Evolutionary conservation across 1,140 invertebrate genomes (phyloP), one percentile per base, ranked within the genome.

Genomic region (Neodiprion fabricii): DNA sequence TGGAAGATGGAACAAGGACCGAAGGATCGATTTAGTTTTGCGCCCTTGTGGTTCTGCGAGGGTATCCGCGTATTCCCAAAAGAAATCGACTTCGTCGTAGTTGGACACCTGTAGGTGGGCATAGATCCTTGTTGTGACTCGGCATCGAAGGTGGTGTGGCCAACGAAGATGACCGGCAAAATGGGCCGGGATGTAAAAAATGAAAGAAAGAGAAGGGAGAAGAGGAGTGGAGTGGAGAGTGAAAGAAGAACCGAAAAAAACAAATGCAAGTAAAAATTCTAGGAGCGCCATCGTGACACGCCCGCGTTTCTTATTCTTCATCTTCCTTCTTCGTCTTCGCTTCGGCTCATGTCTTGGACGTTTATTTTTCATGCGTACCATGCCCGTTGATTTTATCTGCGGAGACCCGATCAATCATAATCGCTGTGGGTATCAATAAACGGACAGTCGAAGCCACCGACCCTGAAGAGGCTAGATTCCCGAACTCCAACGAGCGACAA

Each of bases 331-430:
- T 40, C 28, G 1, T 40, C 28, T 40, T 40, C 28, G 28, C 28
- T 40, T 40, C 28, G 5, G 2, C 5, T 40, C 2, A 5, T 40
- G 28, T 40, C 28, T 40, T 40, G 28, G 2, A 40, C 28, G 1
- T 40, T 5, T 40, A 40, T 40, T 40, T 40, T 40, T 40, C 28
- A 40, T 40, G 0, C 28, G 28, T 40, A 40, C 28, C 28, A 40
- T 40, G 28, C 28, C 53, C 53, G 11, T 14, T 61, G 53, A 61
- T 61, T 12, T 61, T 61, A 61, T 61, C 53, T 61, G 53, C 53
- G n/a, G 9, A 61, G 53, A 61, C 11, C 53, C n/a, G 53, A 61
- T 61, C 53, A 61, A 61, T 61, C 53, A 61, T 61, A 61, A 61
- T 61, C 53, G 53, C n/a, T 17, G n/a, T 61, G n/a, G 28, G n/a